Percentiles rank a stretch among this genome's conserved stretches.
phyloP scores from a whole-genome alignment of 2,113 vertebrate genomes.

The Piaya cayana region DNA sequence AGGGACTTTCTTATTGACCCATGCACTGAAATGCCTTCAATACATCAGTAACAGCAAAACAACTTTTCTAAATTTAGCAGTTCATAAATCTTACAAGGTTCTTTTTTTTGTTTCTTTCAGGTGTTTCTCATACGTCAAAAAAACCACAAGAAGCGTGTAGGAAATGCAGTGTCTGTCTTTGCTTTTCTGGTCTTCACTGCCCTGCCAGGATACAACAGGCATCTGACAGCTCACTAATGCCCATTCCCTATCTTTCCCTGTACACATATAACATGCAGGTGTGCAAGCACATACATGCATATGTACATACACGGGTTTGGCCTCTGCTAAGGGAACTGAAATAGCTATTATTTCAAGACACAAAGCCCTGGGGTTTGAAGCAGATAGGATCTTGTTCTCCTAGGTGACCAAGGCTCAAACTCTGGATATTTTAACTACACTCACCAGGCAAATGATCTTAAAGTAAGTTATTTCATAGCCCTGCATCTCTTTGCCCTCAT shows the following conservation, averaged over 20 bases:
- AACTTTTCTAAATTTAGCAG: conserved; percentile 72
- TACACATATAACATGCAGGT: background rate
- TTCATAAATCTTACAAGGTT: conserved; percentile 68
- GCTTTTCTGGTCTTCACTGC: background rate
- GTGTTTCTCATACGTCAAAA: background rate
- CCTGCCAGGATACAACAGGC: background rate
- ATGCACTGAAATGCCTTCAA: conserved; percentile 11
- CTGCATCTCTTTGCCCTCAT: background rate
- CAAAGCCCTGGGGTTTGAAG: background rate
- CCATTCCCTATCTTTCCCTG: background rate
- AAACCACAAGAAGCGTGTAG: background rate
- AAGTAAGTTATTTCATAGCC: background rate
- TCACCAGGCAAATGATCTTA: background rate
- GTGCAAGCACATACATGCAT: background rate
- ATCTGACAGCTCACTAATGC: background rate
- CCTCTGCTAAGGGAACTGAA: background rate
- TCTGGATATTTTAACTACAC: background rate
- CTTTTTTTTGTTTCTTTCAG: background rate
- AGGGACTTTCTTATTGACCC: conserved; percentile 34
- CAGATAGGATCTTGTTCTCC: background rate
- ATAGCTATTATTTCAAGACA: background rate
- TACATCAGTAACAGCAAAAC: conserved; percentile 63
- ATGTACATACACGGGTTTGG: background rate
- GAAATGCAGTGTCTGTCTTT: background rate
- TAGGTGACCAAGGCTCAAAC: background rate